phyloP scores from a whole-genome alignment of 2,113 vertebrate species.

The Rhinogobius similis region DNA sequence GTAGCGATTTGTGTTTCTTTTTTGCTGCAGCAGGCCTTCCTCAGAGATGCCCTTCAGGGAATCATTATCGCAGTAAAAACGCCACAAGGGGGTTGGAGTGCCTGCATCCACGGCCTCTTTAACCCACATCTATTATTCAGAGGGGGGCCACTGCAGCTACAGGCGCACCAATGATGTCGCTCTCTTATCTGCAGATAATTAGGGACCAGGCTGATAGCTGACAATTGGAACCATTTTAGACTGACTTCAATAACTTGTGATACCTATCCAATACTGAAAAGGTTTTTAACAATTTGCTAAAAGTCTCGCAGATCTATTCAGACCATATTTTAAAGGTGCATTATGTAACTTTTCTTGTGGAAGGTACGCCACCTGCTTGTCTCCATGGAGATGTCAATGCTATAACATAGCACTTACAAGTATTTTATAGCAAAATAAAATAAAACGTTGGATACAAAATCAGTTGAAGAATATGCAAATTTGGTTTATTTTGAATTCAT shows the following conservation, averaged over 20 bases:
- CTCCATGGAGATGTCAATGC: no score
- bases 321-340: neutral
- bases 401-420: no score
- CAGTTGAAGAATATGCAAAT: no score
- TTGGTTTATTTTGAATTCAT: no score
- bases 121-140: slow-evolving; percentile 66
- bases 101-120: slow-evolving; percentile 54
- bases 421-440: no score
- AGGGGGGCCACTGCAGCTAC: slow-evolving; percentile 28
- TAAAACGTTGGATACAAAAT: no score
- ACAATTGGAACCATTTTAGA: slow-evolving; percentile 2
- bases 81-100: slow-evolving; percentile 34
- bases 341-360: no score
- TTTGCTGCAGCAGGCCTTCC: slow-evolving; percentile 34
- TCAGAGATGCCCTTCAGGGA: slow-evolving; percentile 46
- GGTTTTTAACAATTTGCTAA: no score
- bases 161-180: slow-evolving; percentile 24
- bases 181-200: slow-evolving; percentile 28
- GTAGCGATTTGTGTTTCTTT: slow-evolving; percentile 23
- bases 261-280: neutral
- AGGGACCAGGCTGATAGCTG: slow-evolving; percentile 1
- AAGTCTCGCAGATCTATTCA: neutral
- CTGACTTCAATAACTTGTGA: neutral
- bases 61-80: slow-evolving; percentile 55
- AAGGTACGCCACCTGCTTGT: neutral